phyloP scores from a whole-genome alignment of 2,113 vertebrate species.

The Orycteropus afer region DNA sequence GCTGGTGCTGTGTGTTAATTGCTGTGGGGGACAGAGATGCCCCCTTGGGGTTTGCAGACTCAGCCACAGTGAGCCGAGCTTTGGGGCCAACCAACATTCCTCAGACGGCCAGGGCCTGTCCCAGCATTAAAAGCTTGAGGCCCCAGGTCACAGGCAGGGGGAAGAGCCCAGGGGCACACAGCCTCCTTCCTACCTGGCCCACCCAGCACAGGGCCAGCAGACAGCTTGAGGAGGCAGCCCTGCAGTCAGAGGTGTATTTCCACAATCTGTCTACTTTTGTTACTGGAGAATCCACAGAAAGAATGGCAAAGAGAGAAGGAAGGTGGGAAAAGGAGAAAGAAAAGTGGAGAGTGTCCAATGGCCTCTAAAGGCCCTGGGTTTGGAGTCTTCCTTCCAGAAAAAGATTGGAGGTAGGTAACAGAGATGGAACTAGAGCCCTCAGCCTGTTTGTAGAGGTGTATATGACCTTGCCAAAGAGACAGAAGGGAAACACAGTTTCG shows the following conservation, averaged over 20 bases:
- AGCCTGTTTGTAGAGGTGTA: background rate
- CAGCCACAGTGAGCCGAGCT: background rate
- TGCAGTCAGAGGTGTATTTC: slow-evolving; percentile 30
- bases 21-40: background rate
- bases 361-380: background rate
- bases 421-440: background rate
- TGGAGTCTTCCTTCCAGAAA: background rate
- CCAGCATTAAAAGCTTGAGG: background rate
- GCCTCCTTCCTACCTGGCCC: no score
- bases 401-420: background rate
- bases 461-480: background rate
- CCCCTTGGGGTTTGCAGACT: background rate
- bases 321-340: background rate
- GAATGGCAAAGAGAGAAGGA: background rate
- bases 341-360: background rate
- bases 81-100: background rate
- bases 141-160: background rate
- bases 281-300: background rate
- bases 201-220: background rate
- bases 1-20: slow-evolving; percentile 26
- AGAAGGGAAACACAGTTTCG: background rate
- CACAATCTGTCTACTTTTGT: background rate
- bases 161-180: background rate
- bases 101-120: background rate
- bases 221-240: background rate